phyloP scores from a whole-genome alignment of 2,888 invertebrate species.

The Bombyx huttoni region DNA sequence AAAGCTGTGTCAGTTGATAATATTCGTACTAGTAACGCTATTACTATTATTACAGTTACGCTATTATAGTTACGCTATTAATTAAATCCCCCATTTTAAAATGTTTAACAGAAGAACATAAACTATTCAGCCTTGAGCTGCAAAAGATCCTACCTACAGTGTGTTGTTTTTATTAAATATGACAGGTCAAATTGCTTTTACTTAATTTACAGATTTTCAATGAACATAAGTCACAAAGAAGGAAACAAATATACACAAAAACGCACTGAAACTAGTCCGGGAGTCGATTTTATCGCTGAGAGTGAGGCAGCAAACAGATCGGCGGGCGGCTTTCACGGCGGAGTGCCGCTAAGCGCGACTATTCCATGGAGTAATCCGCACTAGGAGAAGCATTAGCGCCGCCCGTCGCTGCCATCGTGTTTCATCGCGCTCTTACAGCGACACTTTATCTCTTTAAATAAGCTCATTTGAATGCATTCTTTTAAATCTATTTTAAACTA shows the following conservation, averaged over 20 bases:
- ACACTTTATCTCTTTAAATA: slow-evolving; percentile 15
- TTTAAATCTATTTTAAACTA: background rate
- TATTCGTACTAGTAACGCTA: no score
- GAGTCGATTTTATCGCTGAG: slow-evolving; percentile 37
- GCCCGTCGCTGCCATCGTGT: slow-evolving; percentile 11
- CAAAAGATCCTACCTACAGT: no score
- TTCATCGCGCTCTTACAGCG: slow-evolving; percentile 37
- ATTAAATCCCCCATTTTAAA: no score
- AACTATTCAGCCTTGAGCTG: no score
- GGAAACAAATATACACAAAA: slow-evolving; percentile 4
- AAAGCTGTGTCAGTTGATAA: no score
- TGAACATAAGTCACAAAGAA: background rate
- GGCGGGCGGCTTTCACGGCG: slow-evolving; percentile 45
- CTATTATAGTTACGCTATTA: no score
- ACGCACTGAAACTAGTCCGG: slow-evolving; percentile 18
- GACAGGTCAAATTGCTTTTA: no score
- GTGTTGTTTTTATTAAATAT: no score
- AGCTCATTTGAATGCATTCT: background rate
- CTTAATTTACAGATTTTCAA: background rate
- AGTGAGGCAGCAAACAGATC: slow-evolving; percentile 45
- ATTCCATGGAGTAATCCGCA: slow-evolving; percentile 57
- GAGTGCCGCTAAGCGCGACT: slow-evolving; percentile 50
- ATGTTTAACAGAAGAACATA: no score
- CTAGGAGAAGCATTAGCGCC: slow-evolving; percentile 46
- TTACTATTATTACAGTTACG: no score